Base-by-base conservation (phyloP, 2,113 vertebrate genomes). In the Trichomycterus rosablanca region DNA sequence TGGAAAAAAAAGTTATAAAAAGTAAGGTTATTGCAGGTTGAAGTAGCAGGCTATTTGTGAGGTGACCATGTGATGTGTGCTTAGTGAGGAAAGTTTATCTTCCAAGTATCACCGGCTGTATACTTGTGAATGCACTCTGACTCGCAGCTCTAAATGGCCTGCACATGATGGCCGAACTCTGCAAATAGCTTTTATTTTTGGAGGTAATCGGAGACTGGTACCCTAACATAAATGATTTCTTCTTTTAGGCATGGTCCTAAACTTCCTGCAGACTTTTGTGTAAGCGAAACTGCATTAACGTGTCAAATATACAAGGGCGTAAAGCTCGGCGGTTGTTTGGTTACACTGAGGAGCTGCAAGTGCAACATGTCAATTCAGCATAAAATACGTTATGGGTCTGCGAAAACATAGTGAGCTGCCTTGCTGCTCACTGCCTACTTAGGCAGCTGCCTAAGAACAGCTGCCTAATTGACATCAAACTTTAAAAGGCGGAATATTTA, bases 151-250 rank as follows among this genome's bases (percentile, higher is more conserved):
- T 59, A 70, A 66, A 59, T 23, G 37, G 67, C 43, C 23, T 46
- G 2, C 28, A 53, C 39, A 46, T 48, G 61, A 59, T 35, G 39
- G 53, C 54, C 40, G 52, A 32, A 59, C 35, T 50, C 46, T 46
- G 26, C 35, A 66, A 45, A 58, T 30, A 48, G 40, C 30, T 66
- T 71, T 76, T 76, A 71, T 74, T 76, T 71, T 51, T 23, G 66
- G 67, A 68, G n/a, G 74, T 62, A 70, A 76, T 49, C 16, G 9
- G 74, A 76, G 66, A 68, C 59, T 43, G 45, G 42, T 18, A 57
- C 53, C 51, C 68, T 59, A 43, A 57, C 63, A 66, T 48, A 73
- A 66, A 71, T 46, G 15, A 68, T 61, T 56, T 46, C 62, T 68
- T 10, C 35, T 43, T 69, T 71, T 76, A 69, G 58, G 59, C 15